A percentile compares a stretch with the other conserved stretches of the same genome.
Conservation (phyloP, 92 coral and sea anemone genomes). For the Parazoanthus swiftii region DNA sequence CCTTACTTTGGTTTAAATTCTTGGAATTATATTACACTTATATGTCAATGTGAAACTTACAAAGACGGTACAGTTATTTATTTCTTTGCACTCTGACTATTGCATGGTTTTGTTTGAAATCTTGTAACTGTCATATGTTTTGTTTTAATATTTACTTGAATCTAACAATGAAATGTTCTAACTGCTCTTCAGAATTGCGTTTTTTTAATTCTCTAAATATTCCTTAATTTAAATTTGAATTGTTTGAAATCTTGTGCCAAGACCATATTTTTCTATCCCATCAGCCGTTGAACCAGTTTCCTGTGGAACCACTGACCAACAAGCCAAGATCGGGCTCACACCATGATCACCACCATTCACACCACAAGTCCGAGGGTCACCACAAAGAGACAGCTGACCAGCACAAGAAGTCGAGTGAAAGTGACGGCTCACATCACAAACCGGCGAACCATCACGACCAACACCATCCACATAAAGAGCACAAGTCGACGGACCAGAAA, state of each 20-base stretch:
- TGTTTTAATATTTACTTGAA: not conserved
- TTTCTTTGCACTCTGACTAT: too few relatives aligned
- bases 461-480: conserved; percentile 18
- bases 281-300: conserved; percentile 90
- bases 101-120: too few relatives aligned
- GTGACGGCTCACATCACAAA: not conserved
- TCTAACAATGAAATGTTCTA: not conserved
- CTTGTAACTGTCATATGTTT: too few relatives aligned
- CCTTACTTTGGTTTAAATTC: too few relatives aligned
- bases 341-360: conserved; percentile 54
- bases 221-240: not conserved
- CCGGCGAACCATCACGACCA: not conserved
- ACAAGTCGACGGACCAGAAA: conserved; percentile 6
- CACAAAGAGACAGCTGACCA: conserved; percentile 41
- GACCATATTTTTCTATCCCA: not conserved
- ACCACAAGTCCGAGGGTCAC: conserved; percentile 13
- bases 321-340: conserved; percentile 67
- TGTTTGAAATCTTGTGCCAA: not conserved
- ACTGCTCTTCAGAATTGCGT: too few relatives aligned
- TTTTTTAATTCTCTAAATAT: too few relatives aligned
- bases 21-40: too few relatives aligned
- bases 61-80: too few relatives aligned
- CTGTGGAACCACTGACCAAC: conserved; percentile 84
- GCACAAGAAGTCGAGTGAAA: not conserved
- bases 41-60: too few relatives aligned